Evolutionary conservation across 2,888 invertebrate genomes (phyloP).

Genomic region (Hyles lineata): DNA sequence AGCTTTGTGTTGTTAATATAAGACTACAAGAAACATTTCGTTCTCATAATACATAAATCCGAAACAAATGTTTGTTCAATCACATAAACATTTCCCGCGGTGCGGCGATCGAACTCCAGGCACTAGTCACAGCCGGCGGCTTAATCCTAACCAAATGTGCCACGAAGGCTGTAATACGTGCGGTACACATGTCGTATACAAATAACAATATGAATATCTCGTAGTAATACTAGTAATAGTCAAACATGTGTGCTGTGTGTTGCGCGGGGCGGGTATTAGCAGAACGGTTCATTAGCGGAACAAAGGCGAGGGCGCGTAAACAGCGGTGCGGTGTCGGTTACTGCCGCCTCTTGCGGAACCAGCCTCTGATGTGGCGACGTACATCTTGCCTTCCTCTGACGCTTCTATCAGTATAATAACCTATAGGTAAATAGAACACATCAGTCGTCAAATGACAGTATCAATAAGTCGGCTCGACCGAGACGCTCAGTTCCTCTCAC

Average conservation of each 20-base stretch:
- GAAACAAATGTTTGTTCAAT: neutral
- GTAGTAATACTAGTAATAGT: neutral
- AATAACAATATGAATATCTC: neutral
- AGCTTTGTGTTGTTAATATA: too few species aligned
- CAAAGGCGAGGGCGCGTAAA: neutral
- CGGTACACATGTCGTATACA: neutral
- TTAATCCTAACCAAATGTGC: neutral
- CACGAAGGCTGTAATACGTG: neutral
- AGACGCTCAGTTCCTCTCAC: too few species aligned
- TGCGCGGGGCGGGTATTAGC: neutral
- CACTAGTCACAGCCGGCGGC: neutral
- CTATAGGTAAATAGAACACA: too few species aligned
- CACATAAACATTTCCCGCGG: neutral
- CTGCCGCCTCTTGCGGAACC: neutral
- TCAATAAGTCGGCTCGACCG: too few species aligned
- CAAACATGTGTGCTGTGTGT: neutral
- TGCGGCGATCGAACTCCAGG: neutral
- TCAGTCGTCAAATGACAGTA: too few species aligned
- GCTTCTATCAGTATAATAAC: too few species aligned
- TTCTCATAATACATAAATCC: neutral
- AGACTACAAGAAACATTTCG: too few species aligned
- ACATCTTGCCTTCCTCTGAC: neutral
- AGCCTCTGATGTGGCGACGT: neutral
- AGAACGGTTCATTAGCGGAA: slow-evolving; percentile 3
- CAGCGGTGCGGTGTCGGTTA: neutral